Evolutionary conservation across 2,797 vertebrate species (phyloP).

Genomic region (Lacerta agilis): DNA sequence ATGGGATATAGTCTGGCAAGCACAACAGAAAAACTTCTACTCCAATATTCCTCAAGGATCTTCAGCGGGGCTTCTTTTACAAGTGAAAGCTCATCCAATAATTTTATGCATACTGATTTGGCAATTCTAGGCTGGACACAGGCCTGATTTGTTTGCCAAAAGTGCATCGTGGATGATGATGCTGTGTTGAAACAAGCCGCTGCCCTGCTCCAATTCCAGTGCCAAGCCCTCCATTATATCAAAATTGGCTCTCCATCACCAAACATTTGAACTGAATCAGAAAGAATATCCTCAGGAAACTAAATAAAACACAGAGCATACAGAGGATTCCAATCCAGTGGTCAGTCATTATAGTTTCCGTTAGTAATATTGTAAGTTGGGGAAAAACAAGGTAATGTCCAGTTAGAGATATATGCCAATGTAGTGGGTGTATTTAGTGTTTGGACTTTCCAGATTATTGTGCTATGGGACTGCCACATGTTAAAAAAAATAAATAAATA

Average conservation of each 20-base stretch:
- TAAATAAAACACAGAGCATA: background rate
- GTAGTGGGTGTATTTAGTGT: background rate
- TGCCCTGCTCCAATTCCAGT: conserved; percentile 25
- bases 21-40: conserved; percentile 10
- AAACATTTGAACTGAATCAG: background rate
- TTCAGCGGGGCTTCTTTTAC: conserved; percentile 51
- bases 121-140: conserved; percentile 28
- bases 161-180: rapidly evolving
- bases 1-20: conserved; percentile 26
- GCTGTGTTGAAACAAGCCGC: conserved; percentile 38
- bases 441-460: background rate
- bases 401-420: background rate
- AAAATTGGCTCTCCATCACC: conserved; percentile 17
- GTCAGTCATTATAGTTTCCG: conserved; percentile 38
- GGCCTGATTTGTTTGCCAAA: conserved; percentile 46
- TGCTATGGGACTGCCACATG: no score
- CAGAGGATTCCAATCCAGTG: background rate
- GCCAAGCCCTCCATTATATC: conserved; percentile 18
- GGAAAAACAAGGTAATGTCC: conserved; percentile 11
- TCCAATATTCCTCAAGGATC: conserved; percentile 48
- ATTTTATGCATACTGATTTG: conserved; percentile 57
- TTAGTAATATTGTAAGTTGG: conserved; percentile 50
- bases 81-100: conserved; percentile 38
- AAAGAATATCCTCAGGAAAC: background rate
- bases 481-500: background rate